These are phyloP conservation scores for Thunnus maccoyii DNA, from an alignment of 2,113 vertebrate species.

Conservation along the genomic window DNA sequence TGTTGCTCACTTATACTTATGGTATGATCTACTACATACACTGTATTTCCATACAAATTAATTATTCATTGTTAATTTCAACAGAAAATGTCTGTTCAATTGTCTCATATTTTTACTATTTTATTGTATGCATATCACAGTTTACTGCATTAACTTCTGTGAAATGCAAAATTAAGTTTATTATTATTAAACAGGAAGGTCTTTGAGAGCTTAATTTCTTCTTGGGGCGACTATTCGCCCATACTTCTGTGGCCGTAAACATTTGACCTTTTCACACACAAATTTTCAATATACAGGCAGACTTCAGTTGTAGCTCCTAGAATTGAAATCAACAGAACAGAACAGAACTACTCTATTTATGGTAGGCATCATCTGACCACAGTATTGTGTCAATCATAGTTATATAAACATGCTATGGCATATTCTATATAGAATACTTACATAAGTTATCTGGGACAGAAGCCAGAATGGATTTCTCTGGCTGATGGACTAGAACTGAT, in stretches of 20 bases:
- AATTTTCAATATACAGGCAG: conserved; percentile 13
- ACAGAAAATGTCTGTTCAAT: no score
- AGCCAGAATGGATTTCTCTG: conserved; percentile 52
- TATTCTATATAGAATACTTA: conserved; percentile 60
- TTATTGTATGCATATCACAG: background rate
- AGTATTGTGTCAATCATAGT: conserved; percentile 16
- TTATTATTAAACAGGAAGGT: background rate
- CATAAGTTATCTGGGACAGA: conserved; percentile 46
- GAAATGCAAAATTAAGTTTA: background rate
- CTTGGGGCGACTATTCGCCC: no score
- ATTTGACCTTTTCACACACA: background rate
- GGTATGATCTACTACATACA: no score
- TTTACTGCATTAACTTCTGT: background rate
- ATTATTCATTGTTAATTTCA: background rate
- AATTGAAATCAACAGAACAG: conserved; percentile 15
- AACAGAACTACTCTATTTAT: background rate
- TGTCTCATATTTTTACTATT: background rate
- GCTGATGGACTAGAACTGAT: conserved; percentile 51
- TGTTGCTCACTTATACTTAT: no score
- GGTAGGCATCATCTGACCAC: background rate
- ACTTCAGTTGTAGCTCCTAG: background rate
- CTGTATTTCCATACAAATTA: no score
- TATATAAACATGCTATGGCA: conserved; percentile 46
- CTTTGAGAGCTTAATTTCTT: background rate
- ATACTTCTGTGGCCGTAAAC: background rate